Percentiles rank a stretch among this genome's conserved stretches.
Evolutionary conservation across 2,797 vertebrate genomes (phyloP).

Genomic region (Cichlasoma orientale): DNA sequence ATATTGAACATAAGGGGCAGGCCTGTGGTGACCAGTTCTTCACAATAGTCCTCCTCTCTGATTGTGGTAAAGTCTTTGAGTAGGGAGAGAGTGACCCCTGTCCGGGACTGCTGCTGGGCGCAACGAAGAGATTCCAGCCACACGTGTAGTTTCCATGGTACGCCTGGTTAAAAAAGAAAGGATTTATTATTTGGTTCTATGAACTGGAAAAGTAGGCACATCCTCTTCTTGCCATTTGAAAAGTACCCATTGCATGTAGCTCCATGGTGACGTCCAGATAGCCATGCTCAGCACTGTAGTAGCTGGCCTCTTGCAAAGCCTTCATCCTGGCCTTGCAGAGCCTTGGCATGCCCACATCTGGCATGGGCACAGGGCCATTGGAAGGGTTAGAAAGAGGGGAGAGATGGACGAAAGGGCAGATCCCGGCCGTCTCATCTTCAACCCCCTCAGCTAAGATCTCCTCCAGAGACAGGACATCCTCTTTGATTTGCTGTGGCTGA

Average conservation of each 20-base stretch:
- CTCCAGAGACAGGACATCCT: slow-evolving; percentile 95
- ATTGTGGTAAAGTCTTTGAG: slow-evolving; percentile 91
- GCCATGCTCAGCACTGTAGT: slow-evolving; percentile 95
- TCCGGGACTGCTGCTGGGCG: slow-evolving; percentile 90
- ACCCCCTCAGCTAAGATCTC: slow-evolving; percentile 97
- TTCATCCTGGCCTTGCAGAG: slow-evolving; percentile 93
- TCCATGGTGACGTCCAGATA: slow-evolving; percentile 99
- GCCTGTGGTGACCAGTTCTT: slow-evolving; percentile 89
- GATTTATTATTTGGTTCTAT: background rate
- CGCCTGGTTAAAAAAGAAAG: slow-evolving; percentile 75
- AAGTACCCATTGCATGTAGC: slow-evolving; percentile 88
- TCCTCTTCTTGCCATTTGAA: background rate
- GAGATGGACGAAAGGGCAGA: slow-evolving; percentile 69
- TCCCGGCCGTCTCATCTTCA: slow-evolving; percentile 79
- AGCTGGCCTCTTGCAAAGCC: slow-evolving; percentile 95
- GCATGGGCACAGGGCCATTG: slow-evolving; percentile 73
- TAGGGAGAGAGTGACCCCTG: slow-evolving; percentile 88
- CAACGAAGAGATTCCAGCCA: slow-evolving; percentile 94
- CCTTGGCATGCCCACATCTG: slow-evolving; percentile 81
- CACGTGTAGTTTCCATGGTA: slow-evolving; percentile 95
- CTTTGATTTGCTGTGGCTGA: slow-evolving; percentile 92
- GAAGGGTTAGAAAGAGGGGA: slow-evolving; percentile 65
- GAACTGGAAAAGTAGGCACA: background rate
- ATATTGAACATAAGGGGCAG: slow-evolving; percentile 92
- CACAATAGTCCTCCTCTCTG: slow-evolving; percentile 92